Evolutionary conservation across 2,113 vertebrate species (phyloP), one percentile per base, ranked within the genome.

Genomic region (Callithrix jacchus): DNA sequence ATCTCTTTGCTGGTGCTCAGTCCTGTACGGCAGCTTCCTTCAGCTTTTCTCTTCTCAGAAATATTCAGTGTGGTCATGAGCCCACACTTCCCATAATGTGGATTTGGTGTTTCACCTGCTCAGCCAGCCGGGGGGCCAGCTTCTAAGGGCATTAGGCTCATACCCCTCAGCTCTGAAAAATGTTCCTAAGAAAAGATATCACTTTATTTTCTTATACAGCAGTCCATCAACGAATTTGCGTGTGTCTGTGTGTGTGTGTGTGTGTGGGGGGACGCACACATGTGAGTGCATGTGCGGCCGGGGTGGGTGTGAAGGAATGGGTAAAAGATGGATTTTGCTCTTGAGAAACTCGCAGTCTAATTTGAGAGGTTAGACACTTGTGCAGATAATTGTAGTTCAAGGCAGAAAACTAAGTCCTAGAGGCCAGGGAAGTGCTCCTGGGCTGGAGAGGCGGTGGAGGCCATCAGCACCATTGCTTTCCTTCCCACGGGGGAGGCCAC

Each of bases 101-200:
- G 35, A 47, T 35, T 12, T 89, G 40, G 21, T 70, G 42, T n/a
- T 2, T 58, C 30, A 30, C 20, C 64, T 10, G 17, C 18, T 70
- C 35, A 35, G 64, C 12, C 52, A 40, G 37, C 21, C 16, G 17
- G 12, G 20, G 25, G 82, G 40, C 45, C 61, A 56, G 76, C 13
- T 87, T 79, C 77, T 4, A n/a, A 83, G 7, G 32, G 32, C 16
- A 49, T 47, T 21, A 42, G 49, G 40, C n/a, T 17, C 37, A 9
- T 20, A 40, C 27, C 66, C 14, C 18, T 25, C 49, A 32, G 2
- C 2, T 89, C 45, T 80, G 88, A 76, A 76, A 74, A 66, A 42
- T 25, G 7, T 84, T 92, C 64, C 35, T 87, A 61, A 52, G 68
- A 79, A 89, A 70, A 96, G 37, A 27, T 42, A 32, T n/a, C 85